Conservation (phyloP, 2,797 vertebrate genomes). For the Enteromius paludinosus region DNA sequence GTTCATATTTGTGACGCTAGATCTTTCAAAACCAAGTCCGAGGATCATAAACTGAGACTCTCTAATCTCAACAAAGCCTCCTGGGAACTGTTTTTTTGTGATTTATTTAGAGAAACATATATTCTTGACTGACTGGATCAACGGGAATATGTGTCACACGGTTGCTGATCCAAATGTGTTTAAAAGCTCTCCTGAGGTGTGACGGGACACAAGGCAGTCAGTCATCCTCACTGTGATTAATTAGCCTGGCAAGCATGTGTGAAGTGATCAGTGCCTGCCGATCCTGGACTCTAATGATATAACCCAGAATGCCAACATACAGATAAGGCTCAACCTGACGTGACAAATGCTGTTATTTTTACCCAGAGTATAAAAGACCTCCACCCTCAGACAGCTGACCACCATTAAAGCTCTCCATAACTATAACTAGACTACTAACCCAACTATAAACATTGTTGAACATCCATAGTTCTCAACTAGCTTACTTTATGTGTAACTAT, state of each 20-base stretch:
- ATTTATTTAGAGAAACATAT: constrained; percentile 1
- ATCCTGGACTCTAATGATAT: constrained; percentile 32
- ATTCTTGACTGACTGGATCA: background rate
- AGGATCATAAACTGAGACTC: constrained; percentile 3
- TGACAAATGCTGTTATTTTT: constrained; percentile 56
- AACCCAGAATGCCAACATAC: constrained; percentile 28
- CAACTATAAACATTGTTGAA: background rate
- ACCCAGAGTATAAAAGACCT: constrained; percentile 41
- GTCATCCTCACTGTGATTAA: constrained; percentile 50
- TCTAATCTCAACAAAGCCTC: constrained; percentile 38
- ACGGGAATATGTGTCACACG: background rate
- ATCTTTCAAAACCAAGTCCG: constrained; percentile 32
- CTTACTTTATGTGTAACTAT: background rate
- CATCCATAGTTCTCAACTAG: background rate
- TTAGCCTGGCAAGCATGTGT: constrained; percentile 41
- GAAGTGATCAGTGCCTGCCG: constrained; percentile 44
- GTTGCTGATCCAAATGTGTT: background rate
- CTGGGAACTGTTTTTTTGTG: constrained; percentile 7
- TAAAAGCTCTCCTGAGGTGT: constrained; percentile 36
- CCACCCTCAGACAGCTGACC: background rate
- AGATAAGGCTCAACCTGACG: constrained; percentile 33
- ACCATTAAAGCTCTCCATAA: constrained; percentile 22
- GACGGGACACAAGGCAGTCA: constrained; percentile 28
- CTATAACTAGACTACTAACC: background rate
- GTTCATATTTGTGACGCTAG: constrained; percentile 65